A percentile compares a stretch with the other conserved stretches of the same genome.
These are phyloP conservation scores for Isaurus tuberculatus DNA, from an alignment of 92 coral and sea anemone species.

Conservation along the genomic window DNA sequence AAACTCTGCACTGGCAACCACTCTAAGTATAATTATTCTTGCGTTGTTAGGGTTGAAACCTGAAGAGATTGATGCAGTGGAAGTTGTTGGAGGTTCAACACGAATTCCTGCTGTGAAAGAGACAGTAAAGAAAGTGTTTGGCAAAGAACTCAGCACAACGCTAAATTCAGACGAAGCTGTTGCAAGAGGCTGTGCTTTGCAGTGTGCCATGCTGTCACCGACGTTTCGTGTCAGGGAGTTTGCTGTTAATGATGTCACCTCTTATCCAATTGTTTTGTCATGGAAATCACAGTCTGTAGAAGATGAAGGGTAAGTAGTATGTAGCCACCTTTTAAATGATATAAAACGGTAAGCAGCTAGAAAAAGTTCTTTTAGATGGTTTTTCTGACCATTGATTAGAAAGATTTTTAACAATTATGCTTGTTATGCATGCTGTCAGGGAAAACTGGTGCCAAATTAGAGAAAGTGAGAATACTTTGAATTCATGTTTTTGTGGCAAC, in stretches of 20 bases:
- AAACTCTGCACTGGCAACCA: too few species aligned
- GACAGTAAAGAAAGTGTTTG: slow-evolving; percentile 72
- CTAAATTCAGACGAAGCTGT: slow-evolving; percentile 98
- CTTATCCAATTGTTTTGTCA: slow-evolving; percentile 87
- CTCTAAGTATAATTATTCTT: background rate
- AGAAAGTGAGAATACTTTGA: too few species aligned
- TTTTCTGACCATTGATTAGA: too few species aligned
- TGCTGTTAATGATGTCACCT: slow-evolving; percentile 81
- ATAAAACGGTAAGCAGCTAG: too few species aligned
- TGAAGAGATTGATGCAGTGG: slow-evolving; percentile 91
- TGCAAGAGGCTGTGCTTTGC: slow-evolving; percentile 97
- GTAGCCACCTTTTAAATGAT: background rate
- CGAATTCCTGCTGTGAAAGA: slow-evolving; percentile 90
- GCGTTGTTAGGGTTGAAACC: slow-evolving; percentile 72
- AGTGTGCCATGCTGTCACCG: slow-evolving; percentile 98
- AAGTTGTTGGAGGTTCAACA: slow-evolving; percentile 94
- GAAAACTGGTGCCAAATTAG: too few species aligned
- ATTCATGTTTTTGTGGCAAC: too few species aligned
- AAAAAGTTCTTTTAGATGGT: too few species aligned
- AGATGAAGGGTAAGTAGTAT: slow-evolving; percentile 78
- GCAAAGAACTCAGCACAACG: slow-evolving; percentile 88
- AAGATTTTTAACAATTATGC: too few species aligned
- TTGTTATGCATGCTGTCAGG: too few species aligned
- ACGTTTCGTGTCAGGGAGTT: slow-evolving; percentile 98
- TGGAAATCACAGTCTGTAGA: slow-evolving; percentile 91